Evolutionary conservation across 2,888 invertebrate genomes (phyloP).

Genomic region (Temnothorax ravouxi): DNA sequence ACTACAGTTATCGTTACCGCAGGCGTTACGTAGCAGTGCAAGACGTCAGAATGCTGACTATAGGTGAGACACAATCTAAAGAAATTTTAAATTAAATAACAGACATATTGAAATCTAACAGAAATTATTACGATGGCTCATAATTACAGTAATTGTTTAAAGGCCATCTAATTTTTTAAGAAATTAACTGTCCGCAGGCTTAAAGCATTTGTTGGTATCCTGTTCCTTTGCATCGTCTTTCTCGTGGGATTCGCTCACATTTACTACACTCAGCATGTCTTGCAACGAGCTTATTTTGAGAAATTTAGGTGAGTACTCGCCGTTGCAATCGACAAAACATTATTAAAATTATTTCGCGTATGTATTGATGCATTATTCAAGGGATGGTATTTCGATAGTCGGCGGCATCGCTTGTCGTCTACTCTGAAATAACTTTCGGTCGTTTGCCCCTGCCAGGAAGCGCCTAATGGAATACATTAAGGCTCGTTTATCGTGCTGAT

Average conservation of each 20-base stretch:
- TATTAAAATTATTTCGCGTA: neutral
- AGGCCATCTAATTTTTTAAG: neutral
- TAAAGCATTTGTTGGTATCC: slow-evolving; percentile 92
- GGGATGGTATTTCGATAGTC: slow-evolving; percentile 20
- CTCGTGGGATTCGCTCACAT: slow-evolving; percentile 94
- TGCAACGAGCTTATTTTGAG: slow-evolving; percentile 94
- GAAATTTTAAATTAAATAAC: neutral
- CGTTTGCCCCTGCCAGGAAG: slow-evolving; percentile 72
- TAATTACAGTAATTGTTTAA: neutral
- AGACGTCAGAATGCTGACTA: slow-evolving; percentile 85
- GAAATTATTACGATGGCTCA: neutral
- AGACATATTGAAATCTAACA: neutral
- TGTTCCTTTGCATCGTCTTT: slow-evolving; percentile 93
- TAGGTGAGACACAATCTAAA: slow-evolving; percentile 75
- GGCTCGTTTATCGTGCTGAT: slow-evolving; percentile 60
- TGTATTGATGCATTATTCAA: neutral
- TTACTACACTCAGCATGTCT: slow-evolving; percentile 93
- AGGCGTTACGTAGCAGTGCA: slow-evolving; percentile 82
- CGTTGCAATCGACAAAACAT: neutral
- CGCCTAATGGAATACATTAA: slow-evolving; percentile 71
- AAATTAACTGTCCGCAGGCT: slow-evolving; percentile 88
- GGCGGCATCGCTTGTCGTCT: slow-evolving; percentile 44
- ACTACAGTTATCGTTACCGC: slow-evolving; percentile 89
- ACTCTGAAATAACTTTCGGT: slow-evolving; percentile 63
- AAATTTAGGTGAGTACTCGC: slow-evolving; percentile 88